These are phyloP conservation scores for Luffia ferchaultella DNA, from an alignment of 2,888 invertebrate species.

Conservation along the genomic window DNA sequence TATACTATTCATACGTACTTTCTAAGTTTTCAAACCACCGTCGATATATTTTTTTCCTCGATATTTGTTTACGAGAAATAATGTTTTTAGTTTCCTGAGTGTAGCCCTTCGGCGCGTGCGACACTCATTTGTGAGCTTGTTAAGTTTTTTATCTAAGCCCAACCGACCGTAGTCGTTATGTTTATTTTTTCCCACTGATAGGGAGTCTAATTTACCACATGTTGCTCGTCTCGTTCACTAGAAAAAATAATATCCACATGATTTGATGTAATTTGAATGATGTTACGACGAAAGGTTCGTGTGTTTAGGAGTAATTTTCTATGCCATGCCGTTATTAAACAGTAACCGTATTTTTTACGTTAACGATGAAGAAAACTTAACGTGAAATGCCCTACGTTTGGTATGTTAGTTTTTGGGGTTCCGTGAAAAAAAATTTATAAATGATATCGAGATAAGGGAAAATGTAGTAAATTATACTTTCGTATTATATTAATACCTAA, in stretches of 20 bases:
- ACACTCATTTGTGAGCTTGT: slow-evolving; percentile 34
- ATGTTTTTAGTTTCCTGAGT: neutral
- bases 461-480: no score
- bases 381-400: slow-evolving; percentile 29
- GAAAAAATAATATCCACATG: slow-evolving; percentile 59
- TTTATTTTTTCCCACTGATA: slow-evolving; percentile 48
- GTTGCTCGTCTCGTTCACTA: slow-evolving; percentile 31
- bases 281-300: slow-evolving; percentile 54
- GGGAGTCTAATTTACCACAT: slow-evolving; percentile 60
- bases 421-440: no score
- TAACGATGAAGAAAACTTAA: slow-evolving; percentile 35
- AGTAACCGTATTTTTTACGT: slow-evolving; percentile 35
- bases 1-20: no score
- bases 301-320: slow-evolving; percentile 51
- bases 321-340: slow-evolving; percentile 45
- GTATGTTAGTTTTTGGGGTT: no score
- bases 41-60: no score
- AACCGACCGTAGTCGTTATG: slow-evolving; percentile 39
- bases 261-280: slow-evolving; percentile 56
- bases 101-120: slow-evolving; percentile 23
- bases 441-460: no score
- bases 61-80: no score
- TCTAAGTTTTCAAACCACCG: no score
- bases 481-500: no score
- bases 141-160: slow-evolving; percentile 33